Evolutionary conservation across 2,797 vertebrate genomes (phyloP).

Genomic region (Cephalopachus bancanus): DNA sequence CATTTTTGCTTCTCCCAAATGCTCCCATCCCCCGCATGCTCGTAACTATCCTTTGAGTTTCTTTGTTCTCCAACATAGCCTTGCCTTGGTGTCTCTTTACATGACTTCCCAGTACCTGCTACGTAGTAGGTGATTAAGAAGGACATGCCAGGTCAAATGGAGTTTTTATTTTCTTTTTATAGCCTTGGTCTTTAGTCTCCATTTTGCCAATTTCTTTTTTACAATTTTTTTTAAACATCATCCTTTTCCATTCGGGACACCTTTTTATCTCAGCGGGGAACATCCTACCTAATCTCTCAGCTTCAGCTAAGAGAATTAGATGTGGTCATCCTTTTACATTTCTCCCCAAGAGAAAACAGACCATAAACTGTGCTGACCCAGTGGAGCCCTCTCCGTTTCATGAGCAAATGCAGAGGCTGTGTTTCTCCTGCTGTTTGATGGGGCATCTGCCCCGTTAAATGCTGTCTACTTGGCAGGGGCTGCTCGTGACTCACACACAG

Average conservation of each 20-base stretch:
- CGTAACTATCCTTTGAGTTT: conserved; percentile 19
- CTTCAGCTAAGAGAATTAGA: neutral
- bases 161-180: conserved; percentile 57
- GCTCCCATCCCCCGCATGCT: conserved; percentile 33
- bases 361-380: neutral
- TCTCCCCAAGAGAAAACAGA: neutral
- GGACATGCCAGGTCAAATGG: neutral
- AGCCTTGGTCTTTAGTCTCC: conserved; percentile 24
- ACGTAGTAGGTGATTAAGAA: conserved; percentile 20
- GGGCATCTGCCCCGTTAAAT: neutral
- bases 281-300: neutral
- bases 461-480: conserved; percentile 58
- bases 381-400: neutral
- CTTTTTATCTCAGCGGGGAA: neutral
- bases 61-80: conserved; percentile 57
- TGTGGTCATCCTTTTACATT: neutral
- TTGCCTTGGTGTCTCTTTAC: conserved; percentile 27
- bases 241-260: neutral
- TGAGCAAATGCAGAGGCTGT: neutral
- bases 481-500: neutral
- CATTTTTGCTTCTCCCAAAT: conserved; percentile 54
- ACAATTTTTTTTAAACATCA: neutral
- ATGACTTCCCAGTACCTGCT: neutral
- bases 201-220: conserved; percentile 40
- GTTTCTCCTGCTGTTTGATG: neutral